phyloP scores from a whole-genome alignment of 2,797 vertebrate species.

The Gouania willdenowi region DNA sequence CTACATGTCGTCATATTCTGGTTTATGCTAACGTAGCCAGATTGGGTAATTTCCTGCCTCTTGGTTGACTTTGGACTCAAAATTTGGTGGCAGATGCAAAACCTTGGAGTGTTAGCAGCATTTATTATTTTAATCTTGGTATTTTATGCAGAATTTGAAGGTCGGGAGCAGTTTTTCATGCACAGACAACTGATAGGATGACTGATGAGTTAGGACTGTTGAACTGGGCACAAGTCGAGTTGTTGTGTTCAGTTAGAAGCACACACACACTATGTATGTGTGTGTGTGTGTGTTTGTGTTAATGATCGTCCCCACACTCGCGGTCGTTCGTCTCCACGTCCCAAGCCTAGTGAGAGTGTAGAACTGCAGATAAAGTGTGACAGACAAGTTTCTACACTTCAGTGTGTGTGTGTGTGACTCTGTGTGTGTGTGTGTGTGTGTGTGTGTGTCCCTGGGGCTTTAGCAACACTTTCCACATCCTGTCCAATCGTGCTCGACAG shows the following conservation, averaged over 20 bases:
- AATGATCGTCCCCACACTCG: slow-evolving; percentile 38
- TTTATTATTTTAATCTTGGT: no score
- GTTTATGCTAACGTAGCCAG: no score
- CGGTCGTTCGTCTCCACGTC: slow-evolving; percentile 60
- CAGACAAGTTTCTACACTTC: slow-evolving; percentile 5
- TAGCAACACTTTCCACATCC: slow-evolving; percentile 53
- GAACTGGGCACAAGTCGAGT: no score
- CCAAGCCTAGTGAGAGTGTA: slow-evolving; percentile 46
- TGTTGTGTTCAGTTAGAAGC: slow-evolving; percentile 48
- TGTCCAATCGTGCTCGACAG: slow-evolving; percentile 65
- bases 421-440: slow-evolving; percentile 6
- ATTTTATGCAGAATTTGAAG: no score
- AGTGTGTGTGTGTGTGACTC: background rate
- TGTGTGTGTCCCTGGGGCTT: slow-evolving; percentile 14
- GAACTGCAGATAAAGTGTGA: slow-evolving; percentile 30
- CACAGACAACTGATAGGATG: slow-evolving; percentile 56
- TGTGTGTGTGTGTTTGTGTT: slow-evolving; percentile 22
- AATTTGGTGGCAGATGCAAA: no score
- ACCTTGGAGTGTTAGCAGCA: no score
- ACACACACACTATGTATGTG: no score
- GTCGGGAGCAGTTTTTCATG: no score
- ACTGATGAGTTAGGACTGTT: slow-evolving; percentile 40
- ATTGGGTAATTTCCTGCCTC: no score
- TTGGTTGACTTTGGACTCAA: no score
- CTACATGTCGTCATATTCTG: no score